Evolutionary conservation across 2,797 vertebrate species (phyloP).

Genomic region (Masticophis lateralis): DNA sequence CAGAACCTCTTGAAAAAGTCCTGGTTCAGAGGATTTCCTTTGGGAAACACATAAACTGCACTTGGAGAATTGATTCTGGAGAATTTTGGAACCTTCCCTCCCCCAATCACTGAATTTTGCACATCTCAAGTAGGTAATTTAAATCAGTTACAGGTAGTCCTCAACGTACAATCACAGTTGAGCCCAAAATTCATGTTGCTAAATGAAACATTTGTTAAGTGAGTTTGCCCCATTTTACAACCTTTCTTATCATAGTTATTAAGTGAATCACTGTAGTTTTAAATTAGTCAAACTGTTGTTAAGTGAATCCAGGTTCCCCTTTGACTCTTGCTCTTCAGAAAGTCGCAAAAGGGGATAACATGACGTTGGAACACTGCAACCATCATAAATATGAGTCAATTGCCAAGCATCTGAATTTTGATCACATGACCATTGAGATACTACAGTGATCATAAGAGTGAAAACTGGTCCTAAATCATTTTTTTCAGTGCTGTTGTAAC

Average conservation of each 20-base stretch:
- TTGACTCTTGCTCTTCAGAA: too few relatives aligned
- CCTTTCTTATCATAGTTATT: too few relatives aligned
- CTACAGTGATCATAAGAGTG: background rate
- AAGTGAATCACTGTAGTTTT: too few relatives aligned
- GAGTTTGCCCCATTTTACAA: too few relatives aligned
- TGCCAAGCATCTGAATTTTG: background rate
- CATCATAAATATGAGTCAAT: background rate
- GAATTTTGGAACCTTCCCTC: background rate
- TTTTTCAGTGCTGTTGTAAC: background rate
- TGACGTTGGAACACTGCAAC: background rate
- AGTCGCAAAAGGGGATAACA: too few relatives aligned
- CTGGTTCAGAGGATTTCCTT: background rate
- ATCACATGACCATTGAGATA: too few relatives aligned
- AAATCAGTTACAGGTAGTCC: background rate
- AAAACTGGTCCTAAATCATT: background rate
- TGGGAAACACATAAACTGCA: background rate
- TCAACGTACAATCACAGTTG: too few relatives aligned
- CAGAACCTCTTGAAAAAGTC: background rate
- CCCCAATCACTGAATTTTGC: background rate
- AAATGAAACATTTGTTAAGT: too few relatives aligned
- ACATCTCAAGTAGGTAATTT: background rate
- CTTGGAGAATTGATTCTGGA: background rate
- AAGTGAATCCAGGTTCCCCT: too few relatives aligned
- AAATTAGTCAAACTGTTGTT: too few relatives aligned
- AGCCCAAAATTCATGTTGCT: too few relatives aligned